Base-by-base conservation (phyloP, 2,797 vertebrate genomes). In the Picus viridis region DNA sequence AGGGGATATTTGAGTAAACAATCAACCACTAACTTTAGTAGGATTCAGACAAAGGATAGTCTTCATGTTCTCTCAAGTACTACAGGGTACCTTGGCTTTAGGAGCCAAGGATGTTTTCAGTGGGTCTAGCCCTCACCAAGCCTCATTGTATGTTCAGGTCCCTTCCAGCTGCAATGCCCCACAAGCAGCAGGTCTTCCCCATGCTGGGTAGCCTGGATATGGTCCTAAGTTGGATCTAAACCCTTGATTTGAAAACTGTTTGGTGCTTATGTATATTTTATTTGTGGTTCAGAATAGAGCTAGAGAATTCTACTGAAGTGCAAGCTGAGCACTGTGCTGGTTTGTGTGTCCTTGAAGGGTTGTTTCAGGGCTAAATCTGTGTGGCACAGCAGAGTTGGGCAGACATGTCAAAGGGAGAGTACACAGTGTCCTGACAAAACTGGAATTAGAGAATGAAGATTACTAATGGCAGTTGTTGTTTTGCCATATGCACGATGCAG, bases 151-250 rank as follows among this genome's bases (percentile, higher is more conserved):
- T 1, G 0, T 10, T n/a, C 7, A 7, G 43, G 26, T 61, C 63
- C 27, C 0, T 5, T 64, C 51, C 7, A 5, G 30, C 59, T 7
- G 13, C 27, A 27, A 0, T 6, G 1, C 20, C 41, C 24, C 24
- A 0, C 36, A 4, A 8, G 39, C 74, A 6, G 59, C 0, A 1
- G 16, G 5, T 2, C 49, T 27, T 39, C 34, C 67, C 47, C 7
- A 0, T 2, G 2, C 2, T 18, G 8, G 7, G 13, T 34, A 69
- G 32, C 20, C 41, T 16, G 18, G 4, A 32, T 5, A 1, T 7
- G 5, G 34, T 16, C 36, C 58, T 43, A 1, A 4, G 32, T 36
- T 19, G 45, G n/a, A 54, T 51, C 34, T 20, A 73, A 41, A 12
- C 4, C 26, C 20, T 41, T 13, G 2, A 10, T 67, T 16, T 20